Base-by-base conservation (phyloP, 2,888 invertebrate genomes). In the Caenorhabditis sp. region DNA sequence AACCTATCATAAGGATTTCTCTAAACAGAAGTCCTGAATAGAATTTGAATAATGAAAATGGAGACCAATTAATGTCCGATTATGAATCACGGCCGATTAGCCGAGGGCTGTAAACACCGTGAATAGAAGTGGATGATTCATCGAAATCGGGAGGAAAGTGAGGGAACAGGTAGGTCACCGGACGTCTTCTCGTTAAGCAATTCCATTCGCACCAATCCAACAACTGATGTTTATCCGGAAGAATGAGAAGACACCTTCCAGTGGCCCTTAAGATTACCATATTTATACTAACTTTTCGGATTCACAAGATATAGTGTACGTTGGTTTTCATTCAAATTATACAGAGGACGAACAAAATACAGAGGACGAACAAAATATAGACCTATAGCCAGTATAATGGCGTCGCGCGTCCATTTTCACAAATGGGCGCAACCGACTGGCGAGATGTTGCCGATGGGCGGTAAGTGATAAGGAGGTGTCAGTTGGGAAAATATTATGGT, bases 401-500 rank as follows among this genome's bases (percentile, higher is more conserved):
- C n/a, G n/a, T n/a, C n/a, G n/a, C n/a, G n/a, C n/a, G n/a, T n/a
- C n/a, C n/a, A n/a, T n/a, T n/a, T 6, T 2, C 8, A 15, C 8
- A 43, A 43, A 26, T 13, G 37, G 30, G 24, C n/a, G 61, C 39
- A 37, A 15, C 8, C 8, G 41, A 55, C 27, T 27, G 39, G 30
- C 6, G 17, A 43, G 17, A 22, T 13, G 9, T 13, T 11, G 15
- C 24, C 26, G 26, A 32, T 48, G 55, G n/a, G 45, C 24, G 45
- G 58, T 37, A 52, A 50, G 37, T 46, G 65, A 73, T 53, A 73
- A 63, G 32, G 58, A 71, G 71, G 59, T 61, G 70, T 61, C 32
- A 52, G 61, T 53, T 48, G 48, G 39, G 39, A 62, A 62, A 68
- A 68, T 68, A 68, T 58, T 68, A 68, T 68, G 58, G 68, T 58